Base-by-base conservation (phyloP, 2,797 vertebrate species). In the Nothura maculosa region DNA sequence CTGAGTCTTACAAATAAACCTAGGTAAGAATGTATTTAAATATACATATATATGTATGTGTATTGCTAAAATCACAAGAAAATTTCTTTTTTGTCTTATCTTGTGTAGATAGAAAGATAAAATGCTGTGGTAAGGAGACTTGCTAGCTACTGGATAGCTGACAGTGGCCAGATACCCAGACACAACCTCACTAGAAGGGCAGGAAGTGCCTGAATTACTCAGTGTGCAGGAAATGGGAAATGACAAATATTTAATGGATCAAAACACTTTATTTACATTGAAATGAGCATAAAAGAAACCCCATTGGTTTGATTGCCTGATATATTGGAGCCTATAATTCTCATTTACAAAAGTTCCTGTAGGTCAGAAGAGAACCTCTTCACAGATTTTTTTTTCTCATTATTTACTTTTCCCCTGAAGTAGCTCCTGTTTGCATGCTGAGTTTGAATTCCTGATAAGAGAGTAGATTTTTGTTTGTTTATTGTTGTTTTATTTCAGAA, bases 361-460 rank as follows among this genome's bases (percentile, higher is more conserved):
- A 57, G 27, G 24, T 76, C 38, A 80, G 20, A 9, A 48, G 1
- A 24, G 48, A 12, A 6, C 55, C 11, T 47, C 19, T 36, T 52
- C 5, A 9, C 3, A 30, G 21, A 32, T 72, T 60, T 36, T 2
- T 67, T 24, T 36, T 30, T 18, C 47, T 48, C 47, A 48, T 69
- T 47, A 40, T 34, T 55, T 18, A 32, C 4, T 36, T 69, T 24
- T 57, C 6, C 10, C 21, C 8, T 16, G 54, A 62, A 61, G 38
- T 11, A 47, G 22, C 38, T 86, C 7, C 0, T 7, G 0, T 34
- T 74, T 7, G 64, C 4, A 9, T 0, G 0, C 25, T 19, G 21
- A 0, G 1, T 75, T 87, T 34, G 25, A 85, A 60, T 81, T 79
- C 34, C 63, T 52, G 30, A 9, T 47, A 62, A n/a, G 1, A 12